Conservation (phyloP, 2,888 invertebrate genomes). For the Drosophila rubida region DNA sequence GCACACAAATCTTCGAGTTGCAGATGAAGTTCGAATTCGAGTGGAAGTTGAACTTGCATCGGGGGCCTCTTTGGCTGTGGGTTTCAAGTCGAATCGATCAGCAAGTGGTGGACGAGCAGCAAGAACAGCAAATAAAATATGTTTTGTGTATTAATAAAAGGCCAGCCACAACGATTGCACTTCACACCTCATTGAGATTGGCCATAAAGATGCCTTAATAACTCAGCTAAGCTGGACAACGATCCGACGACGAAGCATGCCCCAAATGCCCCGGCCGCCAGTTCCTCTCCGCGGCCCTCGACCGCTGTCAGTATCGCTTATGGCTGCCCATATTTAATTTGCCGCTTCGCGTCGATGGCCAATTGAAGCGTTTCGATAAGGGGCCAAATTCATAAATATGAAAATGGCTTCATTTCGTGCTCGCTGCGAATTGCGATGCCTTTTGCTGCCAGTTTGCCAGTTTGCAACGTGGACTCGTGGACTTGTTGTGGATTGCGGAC, state of each 20-base stretch:
- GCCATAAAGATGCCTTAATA: slow-evolving; percentile 84
- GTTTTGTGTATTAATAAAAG: slow-evolving; percentile 79
- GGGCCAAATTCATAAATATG: slow-evolving; percentile 80
- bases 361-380: slow-evolving; percentile 80
- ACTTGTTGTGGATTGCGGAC: slow-evolving; percentile 9
- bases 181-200: slow-evolving; percentile 84
- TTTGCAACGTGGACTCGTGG: too few relatives aligned
- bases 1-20: slow-evolving; percentile 10
- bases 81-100: slow-evolving; percentile 45
- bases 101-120: neutral
- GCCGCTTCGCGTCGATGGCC: slow-evolving; percentile 71
- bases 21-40: neutral
- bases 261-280: slow-evolving; percentile 13
- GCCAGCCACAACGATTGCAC: slow-evolving; percentile 77
- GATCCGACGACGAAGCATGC: slow-evolving; percentile 31
- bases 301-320: slow-evolving; percentile 76
- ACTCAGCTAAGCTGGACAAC: slow-evolving; percentile 79
- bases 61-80: neutral
- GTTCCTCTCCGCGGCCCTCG: neutral
- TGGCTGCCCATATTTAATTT: slow-evolving; percentile 80
- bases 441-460: too few relatives aligned
- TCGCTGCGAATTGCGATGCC: slow-evolving; percentile 29
- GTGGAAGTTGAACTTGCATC: neutral
- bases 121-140: slow-evolving; percentile 66
- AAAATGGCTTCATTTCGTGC: slow-evolving; percentile 79